phyloP scores from a whole-genome alignment of 2,888 invertebrate genomes.

The Drosophila cognata region DNA sequence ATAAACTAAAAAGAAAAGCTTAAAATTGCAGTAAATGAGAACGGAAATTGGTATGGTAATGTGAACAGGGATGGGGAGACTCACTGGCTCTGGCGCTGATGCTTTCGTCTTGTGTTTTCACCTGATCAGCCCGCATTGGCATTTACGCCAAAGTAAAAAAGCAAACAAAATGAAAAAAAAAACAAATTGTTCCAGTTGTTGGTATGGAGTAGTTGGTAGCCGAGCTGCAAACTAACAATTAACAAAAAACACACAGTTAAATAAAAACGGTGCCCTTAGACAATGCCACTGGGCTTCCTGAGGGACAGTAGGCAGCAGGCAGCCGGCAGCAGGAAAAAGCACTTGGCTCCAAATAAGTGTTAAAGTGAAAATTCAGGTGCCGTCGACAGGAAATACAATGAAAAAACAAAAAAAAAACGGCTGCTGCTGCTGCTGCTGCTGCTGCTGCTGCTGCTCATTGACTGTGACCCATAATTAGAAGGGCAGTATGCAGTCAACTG shows the following conservation, averaged over 20 bases:
- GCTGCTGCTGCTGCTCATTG: slow-evolving; percentile 62
- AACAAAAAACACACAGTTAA: slow-evolving; percentile 43
- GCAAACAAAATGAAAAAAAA: slow-evolving; percentile 52
- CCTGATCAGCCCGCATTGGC: slow-evolving; percentile 83
- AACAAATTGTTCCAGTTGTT: slow-evolving; percentile 54
- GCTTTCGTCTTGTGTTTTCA: slow-evolving; percentile 66
- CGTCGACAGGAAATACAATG: slow-evolving; percentile 77
- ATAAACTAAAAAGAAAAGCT: slow-evolving; percentile 2
- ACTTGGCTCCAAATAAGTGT: slow-evolving; percentile 70
- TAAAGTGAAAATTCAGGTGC: slow-evolving; percentile 74
- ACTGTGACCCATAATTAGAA: slow-evolving; percentile 78
- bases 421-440: slow-evolving; percentile 38
- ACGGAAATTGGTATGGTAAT: slow-evolving; percentile 20
- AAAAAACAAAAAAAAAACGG: slow-evolving; percentile 12
- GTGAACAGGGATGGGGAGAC: slow-evolving; percentile 13
- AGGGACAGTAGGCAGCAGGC: not conserved
- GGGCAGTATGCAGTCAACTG: slow-evolving; percentile 61
- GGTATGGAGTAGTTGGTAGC: slow-evolving; percentile 39
- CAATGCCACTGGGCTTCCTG: slow-evolving; percentile 15
- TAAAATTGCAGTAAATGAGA: slow-evolving; percentile 26
- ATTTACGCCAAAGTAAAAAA: slow-evolving; percentile 68
- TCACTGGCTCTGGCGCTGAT: slow-evolving; percentile 18
- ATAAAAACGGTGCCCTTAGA: slow-evolving; percentile 35
- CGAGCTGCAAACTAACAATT: slow-evolving; percentile 58
- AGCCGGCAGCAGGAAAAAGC: slow-evolving; percentile 7